Conservation (phyloP, 1,140 invertebrate species). For the Cydia amplana region DNA sequence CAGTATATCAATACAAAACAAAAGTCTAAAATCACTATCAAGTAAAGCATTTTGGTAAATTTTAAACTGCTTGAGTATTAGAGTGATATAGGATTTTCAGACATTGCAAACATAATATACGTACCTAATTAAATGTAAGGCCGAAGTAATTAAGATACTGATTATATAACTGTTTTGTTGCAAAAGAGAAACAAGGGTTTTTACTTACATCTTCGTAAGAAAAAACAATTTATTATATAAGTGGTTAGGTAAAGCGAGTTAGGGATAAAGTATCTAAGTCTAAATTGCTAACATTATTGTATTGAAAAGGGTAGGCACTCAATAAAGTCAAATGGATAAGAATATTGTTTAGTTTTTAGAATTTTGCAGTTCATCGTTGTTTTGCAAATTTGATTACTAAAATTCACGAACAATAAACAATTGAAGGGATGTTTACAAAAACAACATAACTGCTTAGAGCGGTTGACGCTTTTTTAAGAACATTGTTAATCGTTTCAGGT, state of each 20-base stretch:
- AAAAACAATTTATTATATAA: not conserved
- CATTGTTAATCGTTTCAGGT: too few relatives aligned
- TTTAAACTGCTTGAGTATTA: too few relatives aligned
- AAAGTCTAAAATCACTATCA: too few relatives aligned
- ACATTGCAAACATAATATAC: too few relatives aligned
- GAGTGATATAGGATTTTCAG: too few relatives aligned
- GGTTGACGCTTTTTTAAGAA: too few relatives aligned
- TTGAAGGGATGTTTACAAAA: too few relatives aligned
- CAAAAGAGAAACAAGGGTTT: constrained; percentile 3
- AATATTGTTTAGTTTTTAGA: not conserved
- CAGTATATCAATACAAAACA: too few relatives aligned
- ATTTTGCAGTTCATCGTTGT: not conserved
- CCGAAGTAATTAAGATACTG: not conserved
- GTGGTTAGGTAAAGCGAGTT: not conserved
- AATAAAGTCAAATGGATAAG: not conserved
- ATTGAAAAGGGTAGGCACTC: constrained; percentile 8
- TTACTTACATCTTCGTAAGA: not conserved
- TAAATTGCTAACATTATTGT: not conserved
- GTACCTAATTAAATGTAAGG: too few relatives aligned
- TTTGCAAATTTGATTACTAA: not conserved
- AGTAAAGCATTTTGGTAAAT: too few relatives aligned
- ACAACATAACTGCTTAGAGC: too few relatives aligned
- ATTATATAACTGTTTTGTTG: not conserved
- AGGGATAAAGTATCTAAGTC: not conserved
- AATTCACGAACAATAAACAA: not conserved